Conservation (phyloP, 2,888 invertebrate species). For the Parnassius apollo region DNA sequence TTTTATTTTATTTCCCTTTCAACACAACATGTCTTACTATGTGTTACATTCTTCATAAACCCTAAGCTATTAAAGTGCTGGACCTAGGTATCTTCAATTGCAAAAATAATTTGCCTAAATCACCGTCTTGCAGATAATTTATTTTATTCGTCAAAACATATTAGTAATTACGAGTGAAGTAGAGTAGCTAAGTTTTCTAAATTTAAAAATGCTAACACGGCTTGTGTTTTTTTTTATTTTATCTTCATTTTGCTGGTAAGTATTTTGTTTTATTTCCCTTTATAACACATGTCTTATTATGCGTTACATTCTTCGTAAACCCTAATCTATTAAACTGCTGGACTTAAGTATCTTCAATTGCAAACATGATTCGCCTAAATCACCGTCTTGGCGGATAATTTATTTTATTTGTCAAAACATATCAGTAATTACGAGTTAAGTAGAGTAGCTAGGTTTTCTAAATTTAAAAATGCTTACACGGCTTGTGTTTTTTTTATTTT, state of each 20-base stretch:
- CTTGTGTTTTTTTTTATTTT: constrained; percentile 9
- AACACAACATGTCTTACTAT: too few species aligned
- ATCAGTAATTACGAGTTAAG: constrained; percentile 1
- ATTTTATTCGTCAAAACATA: constrained; percentile 22
- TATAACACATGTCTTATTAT: too few species aligned
- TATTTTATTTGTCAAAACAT: constrained; percentile 21
- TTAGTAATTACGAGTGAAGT: constrained; percentile 3
- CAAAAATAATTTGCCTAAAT: too few species aligned
- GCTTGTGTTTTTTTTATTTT: constrained; percentile 6
- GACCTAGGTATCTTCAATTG: too few species aligned
- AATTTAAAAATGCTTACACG: constrained; percentile 13
- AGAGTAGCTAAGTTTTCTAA: constrained; percentile 1
- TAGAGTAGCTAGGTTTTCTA: constrained; percentile 2
- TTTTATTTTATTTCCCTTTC: background rate
- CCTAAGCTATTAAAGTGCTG: too few species aligned
- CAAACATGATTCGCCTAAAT: too few species aligned
- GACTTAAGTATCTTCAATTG: too few species aligned
- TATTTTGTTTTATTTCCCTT: background rate
- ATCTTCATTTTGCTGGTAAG: constrained; percentile 13
- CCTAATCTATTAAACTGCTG: too few species aligned
- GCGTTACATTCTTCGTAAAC: too few species aligned
- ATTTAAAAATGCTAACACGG: constrained; percentile 13
- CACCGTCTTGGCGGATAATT: background rate
- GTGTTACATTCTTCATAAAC: too few species aligned
- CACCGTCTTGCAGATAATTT: background rate